These are phyloP conservation scores for Musca vetustissima DNA, from an alignment of 1,140 invertebrate species.

Conservation along the genomic window DNA sequence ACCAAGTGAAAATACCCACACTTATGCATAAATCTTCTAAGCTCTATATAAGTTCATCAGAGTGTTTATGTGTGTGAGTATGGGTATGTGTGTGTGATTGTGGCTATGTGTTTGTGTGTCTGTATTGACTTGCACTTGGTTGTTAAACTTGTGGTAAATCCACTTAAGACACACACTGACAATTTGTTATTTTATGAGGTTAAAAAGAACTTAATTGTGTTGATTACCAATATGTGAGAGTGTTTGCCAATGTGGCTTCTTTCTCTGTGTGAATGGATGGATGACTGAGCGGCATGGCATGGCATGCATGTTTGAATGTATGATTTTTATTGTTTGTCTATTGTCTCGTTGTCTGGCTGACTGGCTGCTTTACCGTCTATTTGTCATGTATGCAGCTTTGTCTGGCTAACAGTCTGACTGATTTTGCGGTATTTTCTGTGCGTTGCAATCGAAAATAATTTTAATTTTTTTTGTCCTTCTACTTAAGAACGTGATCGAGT, in stretches of 20 bases:
- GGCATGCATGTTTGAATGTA: not conserved
- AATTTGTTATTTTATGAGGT: constrained; percentile 26
- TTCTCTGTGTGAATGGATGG: not conserved
- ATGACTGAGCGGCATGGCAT: not conserved
- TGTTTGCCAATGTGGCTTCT: not conserved
- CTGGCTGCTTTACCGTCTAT: not conserved
- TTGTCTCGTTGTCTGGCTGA: not conserved
- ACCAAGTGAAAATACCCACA: too few species aligned
- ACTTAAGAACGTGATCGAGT: too few species aligned
- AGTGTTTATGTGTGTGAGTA: not conserved
- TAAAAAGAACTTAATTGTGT: constrained; percentile 25
- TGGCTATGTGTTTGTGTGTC: not conserved
- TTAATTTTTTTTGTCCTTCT: too few species aligned
- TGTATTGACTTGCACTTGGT: not conserved
- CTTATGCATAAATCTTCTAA: constrained; percentile 4
- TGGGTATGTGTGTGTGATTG: not conserved
- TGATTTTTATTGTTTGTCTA: not conserved
- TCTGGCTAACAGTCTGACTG: too few species aligned
- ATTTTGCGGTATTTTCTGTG: too few species aligned
- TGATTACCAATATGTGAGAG: constrained; percentile 6
- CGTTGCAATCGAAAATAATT: too few species aligned
- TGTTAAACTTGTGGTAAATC: constrained; percentile 23
- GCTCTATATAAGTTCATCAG: not conserved
- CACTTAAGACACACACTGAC: constrained; percentile 26
- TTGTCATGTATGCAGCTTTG: too few species aligned